These are phyloP conservation scores for Coptodon rendalli DNA, from an alignment of 2,113 vertebrate genomes.

Conservation along the genomic window DNA sequence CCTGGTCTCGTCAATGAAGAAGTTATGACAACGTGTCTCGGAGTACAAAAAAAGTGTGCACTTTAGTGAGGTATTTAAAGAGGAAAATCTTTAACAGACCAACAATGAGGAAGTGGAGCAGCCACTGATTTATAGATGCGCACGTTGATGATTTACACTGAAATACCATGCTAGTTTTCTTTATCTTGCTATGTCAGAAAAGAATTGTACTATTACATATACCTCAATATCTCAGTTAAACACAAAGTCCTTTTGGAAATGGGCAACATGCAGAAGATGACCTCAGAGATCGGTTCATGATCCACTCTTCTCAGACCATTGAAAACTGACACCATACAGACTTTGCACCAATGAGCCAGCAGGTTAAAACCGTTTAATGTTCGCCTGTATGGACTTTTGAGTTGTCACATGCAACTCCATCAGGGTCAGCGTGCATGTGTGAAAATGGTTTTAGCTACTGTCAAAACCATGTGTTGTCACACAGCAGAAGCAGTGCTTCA, in stretches of 20 bases:
- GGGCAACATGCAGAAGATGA: neutral
- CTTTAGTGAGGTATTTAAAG: neutral
- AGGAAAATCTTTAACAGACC: neutral
- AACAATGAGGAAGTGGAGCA: neutral
- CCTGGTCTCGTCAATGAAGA: neutral
- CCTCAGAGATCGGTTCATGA: neutral
- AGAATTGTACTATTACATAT: neutral
- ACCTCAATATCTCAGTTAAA: neutral
- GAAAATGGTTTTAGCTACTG: neutral
- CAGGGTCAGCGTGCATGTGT: neutral
- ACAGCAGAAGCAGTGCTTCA: neutral
- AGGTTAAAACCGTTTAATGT: neutral
- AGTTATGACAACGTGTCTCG: neutral
- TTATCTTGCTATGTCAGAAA: neutral
- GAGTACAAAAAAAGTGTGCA: neutral
- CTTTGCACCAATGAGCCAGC: neutral
- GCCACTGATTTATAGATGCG: neutral
- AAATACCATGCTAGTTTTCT: neutral
- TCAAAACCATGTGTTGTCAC: neutral
- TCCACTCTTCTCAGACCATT: neutral
- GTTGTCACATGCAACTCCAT: neutral
- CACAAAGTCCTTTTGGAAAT: neutral
- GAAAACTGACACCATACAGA: neutral
- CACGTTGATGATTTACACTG: neutral
- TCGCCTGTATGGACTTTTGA: neutral